Base-by-base conservation (phyloP, 2,113 vertebrate genomes). In the Cryptomyrus ogoouensis region DNA sequence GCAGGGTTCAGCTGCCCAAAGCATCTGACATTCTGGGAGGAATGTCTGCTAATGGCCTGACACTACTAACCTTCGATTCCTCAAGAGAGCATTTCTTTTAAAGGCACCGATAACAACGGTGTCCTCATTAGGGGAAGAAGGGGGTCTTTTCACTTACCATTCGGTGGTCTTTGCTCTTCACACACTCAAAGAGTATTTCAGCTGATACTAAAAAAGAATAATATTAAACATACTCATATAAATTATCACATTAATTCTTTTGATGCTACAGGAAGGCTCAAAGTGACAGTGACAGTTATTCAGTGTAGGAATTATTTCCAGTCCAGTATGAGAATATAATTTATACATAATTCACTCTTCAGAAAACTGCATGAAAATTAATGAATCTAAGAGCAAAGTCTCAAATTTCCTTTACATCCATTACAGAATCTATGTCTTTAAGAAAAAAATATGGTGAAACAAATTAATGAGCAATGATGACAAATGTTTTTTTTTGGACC, bases 131-230 rank as follows among this genome's bases (percentile, higher is more conserved):
- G 9, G 24, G 19, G 24, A 84, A 84, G 39, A 47, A 84, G 8
- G 39, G 7, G 44, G 39, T 47, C 39, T 47, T 62, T 13, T n/a
- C 46, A 50, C 92, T 93, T 94, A 98, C 98, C 96, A 96, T 97
- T 91, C 95, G 95, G 89, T 96, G 92, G 90, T 98, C 95, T 27
- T 96, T 97, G 15, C 91, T 97, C 95, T 96, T 97, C 92, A 98
- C 97, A 92, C 97, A 97, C 88, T 98, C 96, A 70, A 98, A 95
- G 80, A 99, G 93, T 91, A 93, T 90, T 84, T 97, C 96, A 89
- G 95, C 94, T 93, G 94, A 88, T 92, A 89, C 91, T 83, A 89
- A 92, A 90, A 89, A 86, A 56, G 42, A 53, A 77, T 49, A 39
- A 89, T 42, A 83, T 44, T 42, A 31, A 80, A 42, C 74, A 42